Evolutionary conservation across 2,113 vertebrate genomes (phyloP), one percentile per base, ranked within the genome.

Genomic region (Saguinus midas): DNA sequence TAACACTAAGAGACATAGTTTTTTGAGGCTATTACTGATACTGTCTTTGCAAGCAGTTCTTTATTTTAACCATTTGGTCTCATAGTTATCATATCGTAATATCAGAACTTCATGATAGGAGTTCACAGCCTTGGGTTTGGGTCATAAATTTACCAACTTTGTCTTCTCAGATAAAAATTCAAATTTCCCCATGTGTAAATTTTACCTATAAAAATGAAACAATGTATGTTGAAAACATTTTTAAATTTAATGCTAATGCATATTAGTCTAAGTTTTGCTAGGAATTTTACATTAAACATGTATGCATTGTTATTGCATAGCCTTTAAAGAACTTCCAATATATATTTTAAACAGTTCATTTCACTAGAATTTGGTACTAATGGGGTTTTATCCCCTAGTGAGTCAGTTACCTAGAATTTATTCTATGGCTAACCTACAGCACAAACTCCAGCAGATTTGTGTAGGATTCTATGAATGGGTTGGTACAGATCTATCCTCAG

Each of bases 131-230:
- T 96, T 92, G n/a, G 27, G 91, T 96, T 76, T 94, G 48, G 37
- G 10, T 90, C 72, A 91, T 84, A 91, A 92, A 94, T 90, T 87
- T 66, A 92, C 29, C 80, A 58, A 80, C 8, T 89, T 94, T 75
- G 16, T 92, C 43, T 61, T 14, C 37, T 68, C 61, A n/a, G 29
- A 17, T 32, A 68, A 81, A 96, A 96, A 40, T 88, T 89, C 8
- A 92, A 14, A 0, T 81, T 95, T 70, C 32, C 5, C 48, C 14
- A 18, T 70, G 91, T 80, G 9, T 88, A 70, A 95, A 80, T 90
- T 64, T 91, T 83, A 70, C 37, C 32, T 78, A 18, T 70, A 58
- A 75, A 43, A 80, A 87, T 93, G 32, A 89, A 84, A 80, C 64
- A 61, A 83, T 73, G 7, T 78, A 40, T n/a, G 5, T 86, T 94